phyloP scores from a whole-genome alignment of 37 sponge, comb jelly and placozoan genomes.

The Diacarnus erythraeanus region DNA sequence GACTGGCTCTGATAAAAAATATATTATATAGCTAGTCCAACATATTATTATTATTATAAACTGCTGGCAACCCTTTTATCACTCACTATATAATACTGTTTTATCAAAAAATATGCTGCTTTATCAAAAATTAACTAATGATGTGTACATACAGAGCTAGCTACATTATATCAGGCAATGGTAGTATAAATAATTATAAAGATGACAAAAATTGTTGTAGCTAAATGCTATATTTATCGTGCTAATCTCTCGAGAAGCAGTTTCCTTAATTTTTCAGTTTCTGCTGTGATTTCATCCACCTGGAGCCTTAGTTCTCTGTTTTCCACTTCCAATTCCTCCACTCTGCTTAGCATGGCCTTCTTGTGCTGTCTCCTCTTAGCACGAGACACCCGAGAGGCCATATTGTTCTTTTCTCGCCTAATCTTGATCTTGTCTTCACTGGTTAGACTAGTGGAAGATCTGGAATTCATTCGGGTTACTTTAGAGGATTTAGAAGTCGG shows the following conservation, averaged over 20 bases:
- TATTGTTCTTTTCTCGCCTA: conserved; percentile 62
- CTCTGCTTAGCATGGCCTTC: conserved; percentile 11
- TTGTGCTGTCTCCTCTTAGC: conserved; percentile 38
- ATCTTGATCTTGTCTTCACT: conserved; percentile 4
- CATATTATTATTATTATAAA: too few species aligned
- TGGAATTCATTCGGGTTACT: neutral
- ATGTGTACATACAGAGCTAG: neutral
- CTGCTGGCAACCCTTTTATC: too few species aligned
- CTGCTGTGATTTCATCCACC: conserved; percentile 33
- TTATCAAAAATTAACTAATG: too few species aligned
- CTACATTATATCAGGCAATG: neutral
- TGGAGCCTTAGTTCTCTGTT: conserved; percentile 35
- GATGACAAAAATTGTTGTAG: neutral
- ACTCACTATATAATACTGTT: too few species aligned
- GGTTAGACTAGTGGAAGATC: too few species aligned
- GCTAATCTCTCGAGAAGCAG: conserved; percentile 36
- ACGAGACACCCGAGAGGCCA: conserved; percentile 55
- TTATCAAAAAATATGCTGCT: too few species aligned
- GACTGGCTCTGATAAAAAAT: too few species aligned
- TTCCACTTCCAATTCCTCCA: conserved; percentile 38
- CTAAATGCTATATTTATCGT: too few species aligned
- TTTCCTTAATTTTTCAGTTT: conserved; percentile 43
- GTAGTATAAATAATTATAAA: too few species aligned
- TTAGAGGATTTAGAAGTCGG: neutral
- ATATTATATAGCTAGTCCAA: too few species aligned